A percentile compares a stretch with the other conserved stretches of the same genome.
These are phyloP conservation scores for Trematomus bernacchii DNA, from an alignment of 2,797 vertebrate species.

Conservation along the genomic window DNA sequence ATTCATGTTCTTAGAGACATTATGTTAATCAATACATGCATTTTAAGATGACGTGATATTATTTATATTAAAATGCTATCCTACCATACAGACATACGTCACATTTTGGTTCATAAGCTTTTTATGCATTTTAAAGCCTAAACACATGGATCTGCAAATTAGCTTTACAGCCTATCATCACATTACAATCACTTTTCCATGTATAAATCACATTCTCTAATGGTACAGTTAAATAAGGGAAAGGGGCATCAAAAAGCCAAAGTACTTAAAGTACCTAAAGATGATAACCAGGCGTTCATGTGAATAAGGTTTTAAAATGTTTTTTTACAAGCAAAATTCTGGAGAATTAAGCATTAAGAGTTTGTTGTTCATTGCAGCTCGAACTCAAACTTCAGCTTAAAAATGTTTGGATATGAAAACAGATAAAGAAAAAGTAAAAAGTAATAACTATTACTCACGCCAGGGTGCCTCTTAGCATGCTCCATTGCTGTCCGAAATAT, in stretches of 20 bases:
- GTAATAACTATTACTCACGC: constrained; percentile 70
- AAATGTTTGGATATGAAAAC: not conserved
- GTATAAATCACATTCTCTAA: not conserved
- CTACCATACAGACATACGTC: not conserved
- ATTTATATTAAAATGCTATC: not conserved
- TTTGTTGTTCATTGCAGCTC: not conserved
- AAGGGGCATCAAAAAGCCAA: not conserved
- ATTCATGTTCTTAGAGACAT: not conserved
- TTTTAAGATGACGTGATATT: not conserved
- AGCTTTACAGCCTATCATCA: not conserved
- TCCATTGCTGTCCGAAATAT: constrained; percentile 67
- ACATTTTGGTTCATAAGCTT: not conserved
- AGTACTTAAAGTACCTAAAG: not conserved
- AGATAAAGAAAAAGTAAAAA: not conserved
- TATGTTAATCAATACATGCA: too few relatives aligned
- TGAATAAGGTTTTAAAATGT: too few relatives aligned
- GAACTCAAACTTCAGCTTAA: not conserved
- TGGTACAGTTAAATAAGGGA: not conserved
- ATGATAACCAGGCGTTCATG: too few relatives aligned
- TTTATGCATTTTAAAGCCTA: not conserved
- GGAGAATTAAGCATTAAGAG: not conserved
- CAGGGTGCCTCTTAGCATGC: constrained; percentile 75
- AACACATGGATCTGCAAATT: not conserved
- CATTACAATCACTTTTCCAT: not conserved
- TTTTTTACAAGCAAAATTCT: too few relatives aligned